Base-by-base conservation (phyloP, 2,888 invertebrate genomes). In the Dicyrtomina minuta region DNA sequence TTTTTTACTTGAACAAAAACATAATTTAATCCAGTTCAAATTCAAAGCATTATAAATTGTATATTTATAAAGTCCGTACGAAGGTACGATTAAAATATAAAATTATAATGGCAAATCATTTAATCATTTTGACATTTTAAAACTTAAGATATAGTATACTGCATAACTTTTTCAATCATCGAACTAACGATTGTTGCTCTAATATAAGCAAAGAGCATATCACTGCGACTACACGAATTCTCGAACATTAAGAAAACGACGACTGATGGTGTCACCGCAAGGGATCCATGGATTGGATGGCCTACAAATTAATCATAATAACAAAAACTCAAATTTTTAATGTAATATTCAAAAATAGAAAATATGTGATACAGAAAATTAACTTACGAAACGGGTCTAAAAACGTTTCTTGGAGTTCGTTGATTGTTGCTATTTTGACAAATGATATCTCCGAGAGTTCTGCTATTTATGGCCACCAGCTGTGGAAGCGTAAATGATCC, bases 361-460 rank as follows among this genome's bases (percentile, higher is more conserved):
- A 56, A 26, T 24, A 15, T 24, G 6, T 8, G 20, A 8, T 33
- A 15, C 13, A 26, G 10, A 15, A 26, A 56, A 26, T 12, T 33
- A 13, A 62, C 64, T 65, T 65, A 65, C 56, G 66, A 66, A 43
- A 66, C 66, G 22, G 56, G 44, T 49, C 68, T 55, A 53, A 76
- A 76, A 6, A 72, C 76, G 53, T 76, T 72, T 0, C 17, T 13
- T n/a, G 73, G 67, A 0, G 74, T 72, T 58, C 66, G 60, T 12
- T 44, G 27, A 13, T 74, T 1, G 22, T 71, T 46, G 53, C 74
- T 75, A 46, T 77, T 77, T 58, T 75, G 70, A 53, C 76, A 77
- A 17, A 77, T 74, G 12, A 77, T 67, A 26, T 77, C 75, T n/a
- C 75, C 74, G 6, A 77, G 46, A 22, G 70, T 75, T 33, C 73